Conservation (phyloP, 2,113 vertebrate genomes). For the Chamaetylas fuelleborni region DNA sequence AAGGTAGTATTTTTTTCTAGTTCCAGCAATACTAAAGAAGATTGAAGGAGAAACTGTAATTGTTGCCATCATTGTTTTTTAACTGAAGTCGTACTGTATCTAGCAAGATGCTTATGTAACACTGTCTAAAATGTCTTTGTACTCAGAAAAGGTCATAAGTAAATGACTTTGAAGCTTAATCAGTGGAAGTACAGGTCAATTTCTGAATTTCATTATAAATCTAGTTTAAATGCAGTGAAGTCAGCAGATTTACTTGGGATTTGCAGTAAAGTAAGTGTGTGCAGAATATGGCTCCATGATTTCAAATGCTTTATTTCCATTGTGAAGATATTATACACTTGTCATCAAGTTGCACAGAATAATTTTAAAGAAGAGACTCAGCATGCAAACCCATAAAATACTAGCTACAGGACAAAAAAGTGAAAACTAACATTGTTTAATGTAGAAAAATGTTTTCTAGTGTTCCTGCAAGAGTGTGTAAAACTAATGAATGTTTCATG, state of each 20-base stretch:
- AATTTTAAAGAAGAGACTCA: neutral
- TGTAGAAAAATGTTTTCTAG: neutral
- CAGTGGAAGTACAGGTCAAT: neutral
- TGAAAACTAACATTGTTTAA: neutral
- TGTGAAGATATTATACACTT: neutral
- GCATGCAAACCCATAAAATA: neutral
- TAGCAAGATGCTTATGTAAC: neutral
- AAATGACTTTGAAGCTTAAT: neutral
- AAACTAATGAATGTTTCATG: neutral
- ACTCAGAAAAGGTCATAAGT: conserved; percentile 21
- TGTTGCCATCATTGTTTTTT: neutral
- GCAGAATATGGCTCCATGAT: neutral
- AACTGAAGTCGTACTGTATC: neutral
- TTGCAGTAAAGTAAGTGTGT: neutral
- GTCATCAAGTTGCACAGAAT: neutral
- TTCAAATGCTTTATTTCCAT: neutral
- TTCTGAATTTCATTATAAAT: conserved; percentile 2
- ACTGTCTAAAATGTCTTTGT: neutral
- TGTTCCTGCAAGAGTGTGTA: neutral
- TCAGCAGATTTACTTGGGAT: neutral
- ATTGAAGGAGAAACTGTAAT: neutral
- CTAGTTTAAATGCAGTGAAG: neutral
- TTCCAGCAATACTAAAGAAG: neutral
- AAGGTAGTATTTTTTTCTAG: neutral
- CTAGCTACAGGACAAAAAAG: neutral